These are phyloP conservation scores for Tachysurus vachellii DNA, from an alignment of 2,113 vertebrate genomes.

Conservation along the genomic window DNA sequence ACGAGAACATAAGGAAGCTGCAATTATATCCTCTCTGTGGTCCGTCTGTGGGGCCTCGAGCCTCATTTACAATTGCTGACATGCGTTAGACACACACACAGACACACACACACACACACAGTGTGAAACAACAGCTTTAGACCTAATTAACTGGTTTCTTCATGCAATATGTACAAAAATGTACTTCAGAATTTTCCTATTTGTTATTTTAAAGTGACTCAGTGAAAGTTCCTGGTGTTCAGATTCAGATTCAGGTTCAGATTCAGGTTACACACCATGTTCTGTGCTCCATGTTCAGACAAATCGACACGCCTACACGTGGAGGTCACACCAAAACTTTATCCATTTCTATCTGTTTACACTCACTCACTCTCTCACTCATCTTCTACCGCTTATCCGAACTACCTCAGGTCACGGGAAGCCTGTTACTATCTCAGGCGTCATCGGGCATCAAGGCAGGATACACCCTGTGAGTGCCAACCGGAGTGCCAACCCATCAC, in stretches of 20 bases:
- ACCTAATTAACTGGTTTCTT: conserved; percentile 66
- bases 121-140: conserved; percentile 51
- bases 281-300: neutral
- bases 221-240: neutral
- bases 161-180: conserved; percentile 59
- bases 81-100: conserved; percentile 57
- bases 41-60: conserved; percentile 38
- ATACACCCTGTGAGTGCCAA: no score
- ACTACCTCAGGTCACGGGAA: no score
- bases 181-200: conserved; percentile 15
- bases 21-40: conserved; percentile 8
- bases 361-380: no score
- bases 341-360: no score
- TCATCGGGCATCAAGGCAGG: no score
- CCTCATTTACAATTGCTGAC: conserved; percentile 64
- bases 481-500: no score
- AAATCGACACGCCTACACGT: no score
- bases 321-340: no score
- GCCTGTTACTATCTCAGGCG: no score
- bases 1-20: conserved; percentile 23
- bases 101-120: conserved; percentile 12
- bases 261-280: neutral
- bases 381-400: no score
- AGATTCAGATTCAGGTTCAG: neutral
- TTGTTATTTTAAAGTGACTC: neutral